Evolutionary conservation across 2,113 vertebrate genomes (phyloP).

Genomic region (Cygnus buccinator): DNA sequence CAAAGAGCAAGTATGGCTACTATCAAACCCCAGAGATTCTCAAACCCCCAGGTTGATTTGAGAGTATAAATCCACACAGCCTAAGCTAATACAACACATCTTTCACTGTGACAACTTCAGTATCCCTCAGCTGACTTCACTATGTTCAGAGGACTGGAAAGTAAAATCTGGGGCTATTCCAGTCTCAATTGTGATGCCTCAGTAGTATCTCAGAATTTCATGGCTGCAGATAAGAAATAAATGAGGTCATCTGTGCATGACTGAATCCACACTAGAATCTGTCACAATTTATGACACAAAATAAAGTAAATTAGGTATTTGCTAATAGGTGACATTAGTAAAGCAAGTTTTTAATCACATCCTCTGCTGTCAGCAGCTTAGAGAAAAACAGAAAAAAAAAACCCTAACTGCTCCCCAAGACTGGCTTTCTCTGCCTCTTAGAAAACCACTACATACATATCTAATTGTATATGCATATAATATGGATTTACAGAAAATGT

Average conservation of each 20-base stretch:
- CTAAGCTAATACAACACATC: background rate
- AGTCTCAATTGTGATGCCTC: background rate
- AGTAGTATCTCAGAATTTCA: background rate
- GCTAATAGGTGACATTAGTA: background rate
- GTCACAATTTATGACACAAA: background rate
- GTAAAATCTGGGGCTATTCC: background rate
- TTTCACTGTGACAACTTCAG: background rate
- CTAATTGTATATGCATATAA: background rate
- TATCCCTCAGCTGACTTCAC: background rate
- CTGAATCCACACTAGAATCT: background rate
- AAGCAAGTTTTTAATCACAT: background rate
- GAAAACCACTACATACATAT: background rate
- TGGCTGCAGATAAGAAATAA: background rate
- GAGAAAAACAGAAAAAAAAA: background rate
- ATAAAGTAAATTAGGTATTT: background rate
- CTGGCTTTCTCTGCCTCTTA: background rate
- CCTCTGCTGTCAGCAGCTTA: background rate
- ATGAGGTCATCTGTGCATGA: background rate
- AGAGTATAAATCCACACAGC: background rate
- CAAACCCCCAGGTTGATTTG: background rate
- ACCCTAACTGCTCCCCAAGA: background rate
- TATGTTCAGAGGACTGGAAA: background rate
- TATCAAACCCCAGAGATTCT: background rate
- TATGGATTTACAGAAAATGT: background rate
- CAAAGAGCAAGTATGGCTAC: background rate